Evolutionary conservation across 2,113 vertebrate genomes (phyloP), one percentile per base, ranked within the genome.

Genomic region (Heterochromis multidens): DNA sequence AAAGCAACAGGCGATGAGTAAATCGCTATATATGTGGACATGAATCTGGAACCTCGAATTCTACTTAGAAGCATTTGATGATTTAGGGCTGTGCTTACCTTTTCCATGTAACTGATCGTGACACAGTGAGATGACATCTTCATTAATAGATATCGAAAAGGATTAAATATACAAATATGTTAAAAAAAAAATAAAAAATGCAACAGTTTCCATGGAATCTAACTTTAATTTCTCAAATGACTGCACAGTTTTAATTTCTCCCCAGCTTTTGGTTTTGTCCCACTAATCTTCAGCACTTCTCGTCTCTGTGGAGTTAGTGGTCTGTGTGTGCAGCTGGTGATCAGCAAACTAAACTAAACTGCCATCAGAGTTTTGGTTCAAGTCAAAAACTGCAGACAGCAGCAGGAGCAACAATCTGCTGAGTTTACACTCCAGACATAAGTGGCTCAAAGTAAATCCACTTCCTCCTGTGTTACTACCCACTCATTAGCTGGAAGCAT

Each of bases 81-180:
- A 21, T 49, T 3, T 0, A 0, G 19, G 0, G 43, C 43, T 52
- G 19, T n/a, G 4, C 52, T 54, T 3, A 54, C 49, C 19, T 21
- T 8, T 54, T n/a, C 19, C 52, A 54, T 10, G 52, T n/a, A 7
- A 52, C 6, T 7, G 40, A 27, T 46, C 37, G 9, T 10, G 37
- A 46, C 29, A n/a, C 61, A 37, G 19, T 13, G 19, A 63, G 31
- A 7, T 6, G 3, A 21, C 65, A 3, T 25, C 16, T 52, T 72
- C 49, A 0, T 9, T 12, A 25, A 72, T 0, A 13, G 40, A 27
- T 1, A 0, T 23, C 21, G 5, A 33, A n/a, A 12, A 14, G 19
- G 5, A 7, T 21, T 23, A 77, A 23, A 54, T 16, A 52, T 0
- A 19, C 4, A 0, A 29, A 60, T 2, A 31, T 7, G 3, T 17